Evolutionary conservation across 1,140 invertebrate species (phyloP).

Genomic region (Adoxophyes honmai): DNA sequence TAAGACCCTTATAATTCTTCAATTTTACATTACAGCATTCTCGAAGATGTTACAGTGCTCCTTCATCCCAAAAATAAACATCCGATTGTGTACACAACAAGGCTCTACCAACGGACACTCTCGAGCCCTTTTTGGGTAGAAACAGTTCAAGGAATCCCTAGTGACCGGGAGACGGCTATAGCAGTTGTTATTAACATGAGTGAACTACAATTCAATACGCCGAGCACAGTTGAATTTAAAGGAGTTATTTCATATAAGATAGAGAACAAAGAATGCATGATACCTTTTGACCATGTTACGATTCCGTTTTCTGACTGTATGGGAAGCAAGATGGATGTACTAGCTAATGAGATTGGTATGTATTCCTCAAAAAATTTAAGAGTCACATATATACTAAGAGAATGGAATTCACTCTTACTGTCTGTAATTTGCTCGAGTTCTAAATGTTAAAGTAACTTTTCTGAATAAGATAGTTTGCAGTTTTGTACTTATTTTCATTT

Average conservation of each 20-base stretch:
- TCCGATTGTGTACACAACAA: constrained; percentile 46
- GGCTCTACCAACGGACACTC: constrained; percentile 34
- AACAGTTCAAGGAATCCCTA: constrained; percentile 21
- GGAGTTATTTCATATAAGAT: constrained; percentile 40
- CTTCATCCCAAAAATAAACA: constrained; percentile 34
- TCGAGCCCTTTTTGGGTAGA: constrained; percentile 44
- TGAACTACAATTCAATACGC: constrained; percentile 38
- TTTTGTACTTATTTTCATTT: too few species aligned
- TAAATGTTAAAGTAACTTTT: too few species aligned
- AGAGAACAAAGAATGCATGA: constrained; percentile 29
- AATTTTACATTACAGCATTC: constrained; percentile 34
- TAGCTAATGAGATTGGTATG: constrained; percentile 32
- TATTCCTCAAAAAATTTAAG: too few species aligned
- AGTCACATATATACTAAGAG: too few species aligned
- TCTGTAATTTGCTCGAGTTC: too few species aligned
- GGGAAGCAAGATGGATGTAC: constrained; percentile 45
- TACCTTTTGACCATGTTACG: constrained; percentile 42
- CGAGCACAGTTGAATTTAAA: constrained; percentile 42
- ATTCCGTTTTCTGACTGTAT: constrained; percentile 40
- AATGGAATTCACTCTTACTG: too few species aligned
- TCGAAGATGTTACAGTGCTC: constrained; percentile 43
- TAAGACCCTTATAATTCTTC: constrained; percentile 1
- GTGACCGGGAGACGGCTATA: constrained; percentile 25
- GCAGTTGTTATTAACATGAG: constrained; percentile 35
- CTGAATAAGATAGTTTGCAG: too few species aligned